Conservation (phyloP, 1,140 invertebrate species). For the Bombyx mori region ASM3026992v2 NC_085127.1:1104501-1105000, state of each 20-base stretch:
- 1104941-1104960: no score
- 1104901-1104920: slow-evolving; percentile 87
- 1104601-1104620: no score
- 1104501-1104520: no score
- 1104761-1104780: slow-evolving; percentile 77
- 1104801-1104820: slow-evolving; percentile 75
- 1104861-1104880: slow-evolving; percentile 72
- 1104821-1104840: slow-evolving; percentile 75
- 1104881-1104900: slow-evolving; percentile 80
- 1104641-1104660: no score
- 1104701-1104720: slow-evolving; percentile 42
- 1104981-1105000: no score
- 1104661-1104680: no score
- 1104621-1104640: no score
- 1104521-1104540: no score
- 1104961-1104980: no score
- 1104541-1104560: no score
- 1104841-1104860: slow-evolving; percentile 82
- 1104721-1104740: slow-evolving; percentile 74
- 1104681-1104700: neutral
- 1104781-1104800: slow-evolving; percentile 76
- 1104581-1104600: no score
- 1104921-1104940: slow-evolving; percentile 62
- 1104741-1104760: slow-evolving; percentile 75
- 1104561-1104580: no score